These are phyloP conservation scores for Ephydatia muelleri DNA, from an alignment of 37 sponge, comb jelly and placozoan genomes.

Conservation along the genomic window DNA sequence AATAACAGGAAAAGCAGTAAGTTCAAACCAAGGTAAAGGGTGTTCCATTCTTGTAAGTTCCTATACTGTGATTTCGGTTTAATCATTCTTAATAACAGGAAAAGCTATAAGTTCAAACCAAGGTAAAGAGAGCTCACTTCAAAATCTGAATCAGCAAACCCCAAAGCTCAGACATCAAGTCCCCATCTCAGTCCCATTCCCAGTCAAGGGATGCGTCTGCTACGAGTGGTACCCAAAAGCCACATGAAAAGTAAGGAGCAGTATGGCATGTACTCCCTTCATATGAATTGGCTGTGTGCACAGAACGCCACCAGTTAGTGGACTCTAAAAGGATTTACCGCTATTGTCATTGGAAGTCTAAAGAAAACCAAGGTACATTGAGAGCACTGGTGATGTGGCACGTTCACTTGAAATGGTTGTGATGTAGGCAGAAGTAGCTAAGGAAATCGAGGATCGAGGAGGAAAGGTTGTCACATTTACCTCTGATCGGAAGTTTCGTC, in stretches of 20 bases:
- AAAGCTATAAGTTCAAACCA: slow-evolving; percentile 53
- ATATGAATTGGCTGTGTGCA: not conserved
- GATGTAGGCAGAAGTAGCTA: slow-evolving; percentile 36
- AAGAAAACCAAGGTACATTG: slow-evolving; percentile 38
- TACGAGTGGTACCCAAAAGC: slow-evolving; percentile 23
- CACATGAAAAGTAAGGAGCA: not conserved
- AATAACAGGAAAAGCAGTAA: slow-evolving; percentile 71
- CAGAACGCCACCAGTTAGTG: not conserved
- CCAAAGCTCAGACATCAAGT: no score
- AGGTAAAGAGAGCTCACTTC: slow-evolving; percentile 48
- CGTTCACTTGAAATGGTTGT: not conserved
- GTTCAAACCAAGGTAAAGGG: slow-evolving; percentile 73
- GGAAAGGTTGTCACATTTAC: slow-evolving; percentile 58
- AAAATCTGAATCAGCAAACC: slow-evolving; percentile 5
- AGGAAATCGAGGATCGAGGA: slow-evolving; percentile 54
- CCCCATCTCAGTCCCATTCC: slow-evolving; percentile 20
- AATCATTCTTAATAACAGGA: slow-evolving; percentile 42
- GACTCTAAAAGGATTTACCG: slow-evolving; percentile 64
- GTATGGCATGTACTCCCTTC: not conserved
- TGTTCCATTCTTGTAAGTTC: slow-evolving; percentile 42
- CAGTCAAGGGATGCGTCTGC: not conserved
- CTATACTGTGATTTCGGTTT: not conserved
- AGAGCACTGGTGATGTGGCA: not conserved
- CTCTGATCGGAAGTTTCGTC: no score
- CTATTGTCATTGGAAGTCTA: slow-evolving; percentile 73